Conservation (phyloP, 2,797 vertebrate genomes). For the Mareca penelope region DNA sequence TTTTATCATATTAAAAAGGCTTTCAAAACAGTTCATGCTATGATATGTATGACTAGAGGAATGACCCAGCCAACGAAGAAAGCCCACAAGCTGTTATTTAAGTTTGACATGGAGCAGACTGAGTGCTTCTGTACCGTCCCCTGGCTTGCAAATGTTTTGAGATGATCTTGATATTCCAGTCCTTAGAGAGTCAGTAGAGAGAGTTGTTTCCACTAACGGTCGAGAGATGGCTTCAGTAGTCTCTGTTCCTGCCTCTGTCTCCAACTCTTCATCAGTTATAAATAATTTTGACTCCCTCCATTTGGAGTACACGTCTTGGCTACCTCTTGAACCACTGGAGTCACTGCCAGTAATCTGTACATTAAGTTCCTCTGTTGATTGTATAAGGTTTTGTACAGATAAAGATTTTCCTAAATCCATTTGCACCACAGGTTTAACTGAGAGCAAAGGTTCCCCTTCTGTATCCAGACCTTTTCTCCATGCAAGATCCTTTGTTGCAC, state of each 20-base stretch:
- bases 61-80: slow-evolving; percentile 81
- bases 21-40: slow-evolving; percentile 86
- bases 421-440: slow-evolving; percentile 77
- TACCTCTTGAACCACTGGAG: slow-evolving; percentile 83
- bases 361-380: slow-evolving; percentile 83
- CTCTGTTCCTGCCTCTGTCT: slow-evolving; percentile 79
- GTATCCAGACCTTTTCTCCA: slow-evolving; percentile 92
- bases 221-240: slow-evolving; percentile 84
- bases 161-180: slow-evolving; percentile 86
- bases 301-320: slow-evolving; percentile 83
- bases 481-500: slow-evolving; percentile 83
- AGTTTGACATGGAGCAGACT: slow-evolving; percentile 90
- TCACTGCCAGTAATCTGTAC: slow-evolving; percentile 82
- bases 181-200: slow-evolving; percentile 88
- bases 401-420: slow-evolving; percentile 88
- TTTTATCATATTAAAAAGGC: slow-evolving; percentile 77
- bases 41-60: slow-evolving; percentile 85
- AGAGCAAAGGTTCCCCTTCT: slow-evolving; percentile 87
- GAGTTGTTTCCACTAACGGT: slow-evolving; percentile 79
- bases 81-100: slow-evolving; percentile 83
- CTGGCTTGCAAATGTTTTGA: slow-evolving; percentile 81
- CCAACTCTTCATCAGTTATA: slow-evolving; percentile 92
- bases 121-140: slow-evolving; percentile 85
- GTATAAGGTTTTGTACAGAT: slow-evolving; percentile 93
- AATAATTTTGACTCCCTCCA: slow-evolving; percentile 95